Conservation (phyloP, 2,888 invertebrate genomes). For the Bellardia bayeri region DNA sequence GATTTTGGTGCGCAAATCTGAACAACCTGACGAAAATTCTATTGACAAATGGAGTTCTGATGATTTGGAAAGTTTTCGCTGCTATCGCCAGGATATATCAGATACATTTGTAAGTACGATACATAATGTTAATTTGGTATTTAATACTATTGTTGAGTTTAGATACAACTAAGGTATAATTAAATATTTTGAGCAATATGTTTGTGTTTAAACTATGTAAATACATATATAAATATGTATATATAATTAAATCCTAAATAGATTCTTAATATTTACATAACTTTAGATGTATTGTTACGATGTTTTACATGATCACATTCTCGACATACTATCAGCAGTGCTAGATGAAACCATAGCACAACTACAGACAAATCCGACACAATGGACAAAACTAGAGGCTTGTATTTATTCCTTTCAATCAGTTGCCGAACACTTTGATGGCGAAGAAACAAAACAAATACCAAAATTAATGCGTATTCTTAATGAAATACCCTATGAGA, state of each 20-base stretch:
- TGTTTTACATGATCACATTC: constrained; percentile 90
- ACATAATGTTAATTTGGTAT: too few relatives aligned
- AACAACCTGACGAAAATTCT: constrained; percentile 88
- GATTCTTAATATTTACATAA: not conserved
- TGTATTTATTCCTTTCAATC: constrained; percentile 88
- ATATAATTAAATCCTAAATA: not conserved
- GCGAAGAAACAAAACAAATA: constrained; percentile 86
- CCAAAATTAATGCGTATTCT: constrained; percentile 87
- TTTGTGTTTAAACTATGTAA: too few relatives aligned
- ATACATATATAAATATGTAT: too few relatives aligned
- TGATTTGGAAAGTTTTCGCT: constrained; percentile 93
- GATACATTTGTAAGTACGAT: constrained; percentile 89
- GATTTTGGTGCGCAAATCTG: constrained; percentile 91
- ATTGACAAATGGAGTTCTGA: constrained; percentile 88
- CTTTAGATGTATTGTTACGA: constrained; percentile 92
- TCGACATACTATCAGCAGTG: constrained; percentile 88
- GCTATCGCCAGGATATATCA: constrained; percentile 93
- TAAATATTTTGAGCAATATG: too few relatives aligned
- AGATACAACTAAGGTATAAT: too few relatives aligned
- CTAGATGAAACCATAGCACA: constrained; percentile 86
- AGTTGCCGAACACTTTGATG: constrained; percentile 87
- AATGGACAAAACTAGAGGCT: constrained; percentile 88
- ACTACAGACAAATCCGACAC: constrained; percentile 82
- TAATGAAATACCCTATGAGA: constrained; percentile 87
- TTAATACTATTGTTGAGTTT: too few relatives aligned